These are phyloP conservation scores for Gymnocypris eckloni DNA, from an alignment of 2,797 vertebrate genomes.

Conservation along the genomic window DNA sequence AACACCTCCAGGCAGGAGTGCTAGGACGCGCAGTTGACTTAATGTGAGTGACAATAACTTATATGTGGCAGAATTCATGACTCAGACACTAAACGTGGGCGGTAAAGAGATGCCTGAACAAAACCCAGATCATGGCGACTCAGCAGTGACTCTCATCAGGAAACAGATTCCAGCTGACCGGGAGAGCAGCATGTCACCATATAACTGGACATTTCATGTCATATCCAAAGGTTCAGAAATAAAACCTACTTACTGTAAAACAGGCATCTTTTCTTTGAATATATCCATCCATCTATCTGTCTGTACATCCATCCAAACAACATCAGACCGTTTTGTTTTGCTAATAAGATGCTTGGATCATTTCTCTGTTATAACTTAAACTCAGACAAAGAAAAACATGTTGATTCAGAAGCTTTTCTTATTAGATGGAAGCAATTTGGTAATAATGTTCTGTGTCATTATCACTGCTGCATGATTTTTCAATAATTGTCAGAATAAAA, in stretches of 20 bases:
- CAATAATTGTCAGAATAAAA: background rate
- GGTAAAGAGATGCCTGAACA: constrained; percentile 28
- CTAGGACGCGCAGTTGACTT: constrained; percentile 6
- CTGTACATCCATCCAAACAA: background rate
- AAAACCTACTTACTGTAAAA: background rate
- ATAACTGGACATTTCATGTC: constrained; percentile 37
- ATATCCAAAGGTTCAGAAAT: background rate
- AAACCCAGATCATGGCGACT: constrained; percentile 35
- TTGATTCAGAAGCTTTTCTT: background rate
- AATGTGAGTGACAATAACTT: constrained; percentile 29
- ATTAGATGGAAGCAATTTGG: background rate
- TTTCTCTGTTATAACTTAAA: background rate
- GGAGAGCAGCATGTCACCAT: background rate
- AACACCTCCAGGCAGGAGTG: constrained; percentile 11
- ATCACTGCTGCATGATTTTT: background rate
- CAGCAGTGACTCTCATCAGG: constrained; percentile 28
- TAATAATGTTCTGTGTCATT: background rate
- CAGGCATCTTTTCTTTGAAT: background rate
- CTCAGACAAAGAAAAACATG: background rate
- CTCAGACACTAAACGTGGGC: constrained; percentile 41
- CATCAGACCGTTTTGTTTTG: background rate
- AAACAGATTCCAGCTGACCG: constrained; percentile 34
- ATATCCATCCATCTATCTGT: background rate
- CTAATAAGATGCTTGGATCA: background rate
- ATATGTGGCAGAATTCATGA: constrained; percentile 29